Evolutionary conservation across 1,140 invertebrate genomes (phyloP).

Genomic region (Oncopeltus fasciatus): DNA sequence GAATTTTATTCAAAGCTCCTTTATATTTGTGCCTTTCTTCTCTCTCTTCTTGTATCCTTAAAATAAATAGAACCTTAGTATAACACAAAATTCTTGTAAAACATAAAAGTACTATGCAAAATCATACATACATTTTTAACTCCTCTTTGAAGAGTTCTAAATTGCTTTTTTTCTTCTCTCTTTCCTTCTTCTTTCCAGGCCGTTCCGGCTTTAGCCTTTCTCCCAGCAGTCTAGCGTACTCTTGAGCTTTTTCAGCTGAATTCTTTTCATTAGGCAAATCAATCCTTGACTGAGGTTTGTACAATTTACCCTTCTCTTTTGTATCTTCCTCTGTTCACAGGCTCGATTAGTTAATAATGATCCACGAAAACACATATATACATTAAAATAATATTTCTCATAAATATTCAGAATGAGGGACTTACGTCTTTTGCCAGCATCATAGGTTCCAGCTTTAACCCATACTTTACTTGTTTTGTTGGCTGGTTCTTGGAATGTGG

Average conservation of each 20-base stretch:
- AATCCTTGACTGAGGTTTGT: constrained; percentile 79
- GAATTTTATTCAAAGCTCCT: constrained; percentile 38
- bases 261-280: constrained; percentile 39
- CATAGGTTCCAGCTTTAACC: constrained; percentile 92
- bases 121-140: constrained; percentile 52
- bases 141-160: constrained; percentile 94
- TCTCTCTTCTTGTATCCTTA: constrained; percentile 87
- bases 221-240: constrained; percentile 52
- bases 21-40: constrained; percentile 90
- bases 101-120: constrained; percentile 1
- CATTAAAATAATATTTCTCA: not conserved
- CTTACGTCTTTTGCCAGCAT: constrained; percentile 81
- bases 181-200: constrained; percentile 62
- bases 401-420: constrained; percentile 15
- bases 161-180: constrained; percentile 92
- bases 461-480: constrained; percentile 71
- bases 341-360: constrained; percentile 7
- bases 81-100: constrained; percentile 14
- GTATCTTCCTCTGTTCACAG: constrained; percentile 60
- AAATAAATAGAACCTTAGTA: not conserved
- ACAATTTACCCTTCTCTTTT: constrained; percentile 77
- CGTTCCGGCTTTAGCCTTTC: constrained; percentile 46
- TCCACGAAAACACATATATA: not conserved
- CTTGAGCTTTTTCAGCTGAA: constrained; percentile 43
- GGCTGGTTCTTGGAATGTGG: constrained; percentile 84